A percentile compares a stretch with the other conserved stretches of the same genome.
phyloP scores from a whole-genome alignment of 23 tunicate species.

The Diplosoma virens region DNA sequence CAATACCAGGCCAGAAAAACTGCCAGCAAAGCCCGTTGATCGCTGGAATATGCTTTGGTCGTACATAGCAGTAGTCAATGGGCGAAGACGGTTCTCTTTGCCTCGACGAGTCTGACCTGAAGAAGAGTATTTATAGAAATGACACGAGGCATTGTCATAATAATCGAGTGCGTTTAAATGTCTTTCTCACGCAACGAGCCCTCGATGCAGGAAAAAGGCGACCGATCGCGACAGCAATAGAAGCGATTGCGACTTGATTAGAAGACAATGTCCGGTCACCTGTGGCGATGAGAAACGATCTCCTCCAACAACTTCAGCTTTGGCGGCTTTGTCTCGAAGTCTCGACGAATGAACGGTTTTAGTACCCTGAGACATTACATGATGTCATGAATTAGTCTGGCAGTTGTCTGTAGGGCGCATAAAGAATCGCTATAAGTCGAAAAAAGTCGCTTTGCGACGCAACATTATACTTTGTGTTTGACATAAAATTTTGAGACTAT shows the following conservation, averaged over 20 bases:
- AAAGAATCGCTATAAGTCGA: too few relatives aligned
- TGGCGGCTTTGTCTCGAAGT: constrained; percentile 73
- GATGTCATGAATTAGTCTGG: too few relatives aligned
- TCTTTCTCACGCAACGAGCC: neutral
- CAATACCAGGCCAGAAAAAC: constrained; percentile 84
- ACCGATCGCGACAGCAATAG: neutral
- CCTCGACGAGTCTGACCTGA: constrained; percentile 30
- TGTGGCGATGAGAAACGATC: constrained; percentile 45
- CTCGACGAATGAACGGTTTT: constrained; percentile 73
- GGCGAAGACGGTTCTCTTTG: constrained; percentile 22
- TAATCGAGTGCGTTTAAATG: neutral
- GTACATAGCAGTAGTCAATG: constrained; percentile 81
- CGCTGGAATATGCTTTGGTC: constrained; percentile 68
- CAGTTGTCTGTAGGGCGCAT: too few relatives aligned
- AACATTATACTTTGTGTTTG: too few relatives aligned
- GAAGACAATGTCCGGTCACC: neutral
- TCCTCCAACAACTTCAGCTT: constrained; percentile 60
- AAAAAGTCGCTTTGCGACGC: too few relatives aligned
- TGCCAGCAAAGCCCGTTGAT: constrained; percentile 74
- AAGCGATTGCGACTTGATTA: neutral
- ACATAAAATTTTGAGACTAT: too few relatives aligned
- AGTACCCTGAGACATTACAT: constrained; percentile 71
- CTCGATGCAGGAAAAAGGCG: neutral
- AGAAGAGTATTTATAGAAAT: neutral
- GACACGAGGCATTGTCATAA: neutral